Evolutionary conservation across 1,140 invertebrate genomes (phyloP), one percentile per base, ranked within the genome.

Genomic region (Trissolcus basalis): DNA sequence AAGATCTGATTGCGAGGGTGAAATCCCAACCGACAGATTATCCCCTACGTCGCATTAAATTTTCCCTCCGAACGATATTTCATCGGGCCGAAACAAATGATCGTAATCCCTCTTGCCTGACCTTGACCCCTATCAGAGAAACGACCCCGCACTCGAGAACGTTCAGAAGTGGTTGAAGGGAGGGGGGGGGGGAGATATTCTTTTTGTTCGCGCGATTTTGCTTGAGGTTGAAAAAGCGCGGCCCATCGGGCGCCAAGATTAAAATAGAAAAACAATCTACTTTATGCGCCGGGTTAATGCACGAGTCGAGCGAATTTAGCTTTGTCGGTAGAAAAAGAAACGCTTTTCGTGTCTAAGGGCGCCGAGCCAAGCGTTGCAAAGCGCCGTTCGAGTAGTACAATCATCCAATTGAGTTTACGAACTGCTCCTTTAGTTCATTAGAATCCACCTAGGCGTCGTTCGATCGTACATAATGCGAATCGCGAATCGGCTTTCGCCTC

Each of bases 331-430:
- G 65, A 53, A 69, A 72, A 70, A 70, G 73, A 64, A 76, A 70
- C 73, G 73, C 43, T 55, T 70, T 50, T 70, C 65, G 73, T 60
- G 67, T 70, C 54, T 55, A 35, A 65, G 58, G 48, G 60, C 63
- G 49, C 55, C 65, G 65, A 76, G 60, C 53, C 65, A 70, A 70
- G 53, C 72, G 59, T 58, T 51, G 58, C 72, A 69, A 68, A 61
- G 63, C 47, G 47, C 47, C 59, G 60, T 65, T 70, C 73, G 67
- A 76, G 73, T 71, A 58, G 60, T 70, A 65, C 67, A 76, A 76
- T 76, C 73, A 70, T 76, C 60, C 73, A 76, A 76, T 76, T 63
- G 73, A 70, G 60, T 76, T 76, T 70, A 76, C 73, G 65, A 76
- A 60, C 67, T 59, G 65, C 73, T 75, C 54, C 53, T 75, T 56